Evolutionary conservation across 2,113 vertebrate genomes (phyloP).

Genomic region (Chitala chitala): DNA sequence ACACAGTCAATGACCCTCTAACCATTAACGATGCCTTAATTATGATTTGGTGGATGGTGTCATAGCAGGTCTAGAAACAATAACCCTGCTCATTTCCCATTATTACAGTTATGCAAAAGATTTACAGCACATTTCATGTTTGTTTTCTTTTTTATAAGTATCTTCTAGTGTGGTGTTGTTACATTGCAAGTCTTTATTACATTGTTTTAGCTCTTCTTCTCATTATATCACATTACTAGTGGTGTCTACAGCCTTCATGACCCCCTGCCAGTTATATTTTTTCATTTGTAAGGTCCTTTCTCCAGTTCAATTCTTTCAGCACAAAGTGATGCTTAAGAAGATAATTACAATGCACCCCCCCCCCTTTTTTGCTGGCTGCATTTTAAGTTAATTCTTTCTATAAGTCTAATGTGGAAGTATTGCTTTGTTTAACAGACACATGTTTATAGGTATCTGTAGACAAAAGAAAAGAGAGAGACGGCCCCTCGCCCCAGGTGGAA

Average conservation of each 20-base stretch:
- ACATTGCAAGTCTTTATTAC: neutral
- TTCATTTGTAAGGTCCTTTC: neutral
- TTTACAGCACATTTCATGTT: neutral
- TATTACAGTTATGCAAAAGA: neutral
- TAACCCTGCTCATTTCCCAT: neutral
- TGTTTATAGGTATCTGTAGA: conserved; percentile 9
- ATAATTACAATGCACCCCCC: neutral
- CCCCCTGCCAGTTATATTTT: neutral
- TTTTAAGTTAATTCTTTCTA: neutral
- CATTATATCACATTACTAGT: conserved; percentile 4
- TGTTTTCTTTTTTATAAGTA: neutral
- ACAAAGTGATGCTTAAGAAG: neutral
- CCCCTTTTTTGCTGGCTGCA: neutral
- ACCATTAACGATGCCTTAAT: neutral
- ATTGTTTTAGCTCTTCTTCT: neutral
- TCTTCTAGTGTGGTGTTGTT: neutral
- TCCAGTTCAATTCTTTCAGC: neutral
- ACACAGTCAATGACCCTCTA: neutral
- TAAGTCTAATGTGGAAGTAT: neutral
- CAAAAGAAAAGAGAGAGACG: neutral
- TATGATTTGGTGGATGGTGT: neutral
- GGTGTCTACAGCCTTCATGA: neutral
- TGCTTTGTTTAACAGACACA: neutral
- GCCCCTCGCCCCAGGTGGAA: neutral
- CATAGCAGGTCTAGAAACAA: neutral